Percentiles rank a stretch among this genome's conserved stretches.
Evolutionary conservation across 2,888 invertebrate genomes (phyloP).

Genomic region (Falcaria lacertinaria): DNA sequence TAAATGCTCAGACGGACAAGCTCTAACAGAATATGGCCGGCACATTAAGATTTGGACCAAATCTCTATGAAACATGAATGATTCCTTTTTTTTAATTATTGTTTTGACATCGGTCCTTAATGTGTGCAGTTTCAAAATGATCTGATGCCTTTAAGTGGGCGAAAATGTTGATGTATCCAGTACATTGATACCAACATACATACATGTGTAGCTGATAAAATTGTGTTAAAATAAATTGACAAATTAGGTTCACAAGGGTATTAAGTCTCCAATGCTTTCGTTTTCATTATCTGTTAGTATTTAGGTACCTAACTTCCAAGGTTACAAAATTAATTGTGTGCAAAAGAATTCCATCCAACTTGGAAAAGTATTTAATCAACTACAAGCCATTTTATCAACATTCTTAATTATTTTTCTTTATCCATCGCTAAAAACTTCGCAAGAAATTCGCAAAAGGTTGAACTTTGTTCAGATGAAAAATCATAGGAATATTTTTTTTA

Average conservation of each 20-base stretch:
- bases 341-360: slow-evolving; percentile 15
- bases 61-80: too few relatives aligned
- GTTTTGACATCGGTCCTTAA: too few relatives aligned
- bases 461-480: not conserved
- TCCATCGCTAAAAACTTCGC: slow-evolving; percentile 1
- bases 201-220: too few relatives aligned
- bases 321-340: slow-evolving; percentile 3
- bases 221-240: not conserved
- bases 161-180: too few relatives aligned
- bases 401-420: slow-evolving; percentile 16
- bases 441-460: slow-evolving; percentile 3
- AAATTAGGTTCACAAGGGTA: not conserved
- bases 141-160: too few relatives aligned
- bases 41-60: too few relatives aligned
- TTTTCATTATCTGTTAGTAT: not conserved
- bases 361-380: slow-evolving; percentile 21
- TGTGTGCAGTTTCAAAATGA: too few relatives aligned
- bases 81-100: too few relatives aligned
- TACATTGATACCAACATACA: too few relatives aligned
- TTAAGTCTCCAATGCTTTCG: not conserved
- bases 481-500: too few relatives aligned
- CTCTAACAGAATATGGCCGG: too few relatives aligned
- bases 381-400: slow-evolving; percentile 18
- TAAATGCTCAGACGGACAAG: too few relatives aligned
- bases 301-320: not conserved